Evolutionary conservation across 1,140 invertebrate species (phyloP), one percentile per base, ranked within the genome.

Genomic region (Drosophila repleta): DNA sequence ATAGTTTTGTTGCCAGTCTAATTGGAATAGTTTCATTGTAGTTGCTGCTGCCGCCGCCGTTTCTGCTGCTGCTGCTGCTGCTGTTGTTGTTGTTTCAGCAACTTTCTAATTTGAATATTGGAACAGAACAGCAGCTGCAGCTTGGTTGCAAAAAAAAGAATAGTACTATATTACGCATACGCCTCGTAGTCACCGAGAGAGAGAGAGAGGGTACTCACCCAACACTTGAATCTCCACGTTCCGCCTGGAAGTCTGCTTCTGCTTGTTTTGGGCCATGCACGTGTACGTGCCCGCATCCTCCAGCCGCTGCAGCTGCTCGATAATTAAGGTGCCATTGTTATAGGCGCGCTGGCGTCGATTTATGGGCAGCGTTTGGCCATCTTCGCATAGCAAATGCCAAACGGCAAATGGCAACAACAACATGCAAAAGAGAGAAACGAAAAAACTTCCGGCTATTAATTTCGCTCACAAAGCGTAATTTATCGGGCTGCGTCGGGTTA

Each of bases 281-380:
- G 96, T 97, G 92, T 98, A 98, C 3, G 96, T 96, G 3, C 96
- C 95, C 4, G 96, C 95, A 90, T 97, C 96, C 72, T 96, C 95
- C 26, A 94, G 94, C 18, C 96, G 91, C 91, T 96, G 94, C 51
- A 96, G 94, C 92, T 96, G 95, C 76, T 96, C 96, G 51, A 98
- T 96, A 24, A 97, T 94, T 64, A 98, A 92, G 1, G 96, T 97
- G 18, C 97, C 97, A 91, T 98, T 97, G 76, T 94, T 93, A 72
- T 96, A 97, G 29, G 98, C 96, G 76, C 96, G 94, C 91, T 98
- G 97, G 49, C 97, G 94, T 72, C 97, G 94, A 91, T 97, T 98
- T 37, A 96, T 94, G 17, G 97, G 97, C 35, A 98, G 92, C 15
- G 94, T 93, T 92, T 96, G 95, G 4, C 96, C 96, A 91, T 97